Percentiles rank a stretch among this genome's conserved stretches.
phyloP scores from a whole-genome alignment of 1,140 invertebrate species.

The Bombus soroeensis region DNA sequence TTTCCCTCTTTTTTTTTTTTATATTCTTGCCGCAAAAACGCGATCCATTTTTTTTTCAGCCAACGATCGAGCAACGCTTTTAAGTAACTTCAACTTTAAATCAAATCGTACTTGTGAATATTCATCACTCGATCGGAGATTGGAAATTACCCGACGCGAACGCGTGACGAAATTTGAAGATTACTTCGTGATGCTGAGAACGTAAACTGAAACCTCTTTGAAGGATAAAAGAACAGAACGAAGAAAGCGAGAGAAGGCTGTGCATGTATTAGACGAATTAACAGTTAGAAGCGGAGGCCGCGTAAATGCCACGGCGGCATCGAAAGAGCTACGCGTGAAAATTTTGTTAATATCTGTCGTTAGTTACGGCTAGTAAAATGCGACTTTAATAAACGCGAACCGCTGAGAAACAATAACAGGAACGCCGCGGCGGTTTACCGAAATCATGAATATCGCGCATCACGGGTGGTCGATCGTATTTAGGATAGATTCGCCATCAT shows the following conservation, averaged over 20 bases:
- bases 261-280: conserved; percentile 7
- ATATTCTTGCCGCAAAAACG: no score
- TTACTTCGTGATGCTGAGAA: no score
- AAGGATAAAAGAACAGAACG: not conserved
- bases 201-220: rapidly evolving
- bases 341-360: conserved; percentile 13
- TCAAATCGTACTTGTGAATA: no score
- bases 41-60: no score
- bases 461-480: not conserved
- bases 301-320: conserved; percentile 14
- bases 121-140: not conserved
- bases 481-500: not conserved
- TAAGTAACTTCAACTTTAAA: no score
- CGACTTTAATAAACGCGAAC: conserved; percentile 66
- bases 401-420: conserved; percentile 63
- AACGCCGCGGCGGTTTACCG: conserved; percentile 17
- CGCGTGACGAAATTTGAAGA: not conserved
- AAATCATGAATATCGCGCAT: not conserved
- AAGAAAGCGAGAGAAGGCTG: not conserved
- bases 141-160: not conserved
- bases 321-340: not conserved
- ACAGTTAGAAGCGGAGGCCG: not conserved
- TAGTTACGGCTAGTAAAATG: not conserved
- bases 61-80: no score
- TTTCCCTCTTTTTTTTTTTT: no score